Evolutionary conservation across 2,113 vertebrate species (phyloP).

Genomic region (Alligator sinensis): DNA sequence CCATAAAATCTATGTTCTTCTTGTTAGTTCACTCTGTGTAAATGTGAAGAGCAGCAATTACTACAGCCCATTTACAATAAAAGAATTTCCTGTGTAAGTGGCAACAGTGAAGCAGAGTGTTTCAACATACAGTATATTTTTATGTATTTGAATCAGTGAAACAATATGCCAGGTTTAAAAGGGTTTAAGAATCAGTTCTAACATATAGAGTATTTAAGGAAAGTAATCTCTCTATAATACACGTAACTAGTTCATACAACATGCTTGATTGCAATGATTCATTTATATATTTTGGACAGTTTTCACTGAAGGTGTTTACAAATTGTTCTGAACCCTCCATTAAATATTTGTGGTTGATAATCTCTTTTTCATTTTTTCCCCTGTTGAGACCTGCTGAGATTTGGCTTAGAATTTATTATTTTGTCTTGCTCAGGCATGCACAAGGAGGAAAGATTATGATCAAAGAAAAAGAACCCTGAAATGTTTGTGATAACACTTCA

Average conservation of each 20-base stretch:
- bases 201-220: neutral
- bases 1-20: neutral
- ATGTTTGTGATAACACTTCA: slow-evolving; percentile 13
- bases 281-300: neutral
- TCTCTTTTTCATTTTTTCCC: neutral
- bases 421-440: neutral
- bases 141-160: neutral
- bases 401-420: neutral
- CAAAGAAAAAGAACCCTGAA: slow-evolving; percentile 14
- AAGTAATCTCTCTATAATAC: neutral
- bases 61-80: neutral
- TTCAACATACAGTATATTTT: neutral
- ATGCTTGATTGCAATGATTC: fast-evolving
- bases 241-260: neutral
- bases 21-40: neutral
- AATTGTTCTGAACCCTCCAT: neutral
- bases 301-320: neutral
- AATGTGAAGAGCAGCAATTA: neutral
- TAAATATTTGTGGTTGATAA: neutral
- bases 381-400: neutral
- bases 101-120: neutral
- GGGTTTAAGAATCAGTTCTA: neutral
- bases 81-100: neutral
- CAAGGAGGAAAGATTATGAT: neutral
- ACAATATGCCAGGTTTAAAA: neutral